Percentiles rank a stretch among this genome's conserved stretches.
Evolutionary conservation across 2,113 vertebrate genomes (phyloP).

Genomic region (Redunca redunca): DNA sequence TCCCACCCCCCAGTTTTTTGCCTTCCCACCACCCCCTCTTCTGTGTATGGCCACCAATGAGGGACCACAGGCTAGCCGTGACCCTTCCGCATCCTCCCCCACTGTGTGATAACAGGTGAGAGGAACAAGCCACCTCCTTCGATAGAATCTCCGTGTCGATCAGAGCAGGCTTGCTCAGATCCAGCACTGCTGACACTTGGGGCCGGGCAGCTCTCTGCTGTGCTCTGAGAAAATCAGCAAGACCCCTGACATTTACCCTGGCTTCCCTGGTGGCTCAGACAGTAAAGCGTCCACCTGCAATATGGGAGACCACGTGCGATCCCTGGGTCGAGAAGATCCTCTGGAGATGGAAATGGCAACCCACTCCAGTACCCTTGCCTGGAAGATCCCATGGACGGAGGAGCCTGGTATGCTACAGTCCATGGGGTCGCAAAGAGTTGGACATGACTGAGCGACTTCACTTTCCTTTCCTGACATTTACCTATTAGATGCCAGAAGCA

Average conservation of each 20-base stretch:
- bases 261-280: not conserved
- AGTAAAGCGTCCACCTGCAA: not conserved
- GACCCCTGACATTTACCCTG: not conserved
- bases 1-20: not conserved
- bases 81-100: not conserved
- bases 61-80: not conserved
- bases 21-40: not conserved
- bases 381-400: not conserved
- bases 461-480: not conserved
- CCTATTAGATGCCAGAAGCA: not conserved
- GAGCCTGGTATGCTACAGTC: not conserved
- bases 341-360: not conserved
- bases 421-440: not conserved
- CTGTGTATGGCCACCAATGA: not conserved
- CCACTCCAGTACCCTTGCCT: not conserved
- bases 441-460: not conserved
- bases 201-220: not conserved
- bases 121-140: not conserved
- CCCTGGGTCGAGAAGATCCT: not conserved
- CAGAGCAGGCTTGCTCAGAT: not conserved
- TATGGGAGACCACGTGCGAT: not conserved
- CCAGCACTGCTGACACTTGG: too few species aligned
- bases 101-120: not conserved
- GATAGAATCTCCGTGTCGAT: rapidly evolving
- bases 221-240: not conserved